phyloP scores from a whole-genome alignment of 2,797 vertebrate species.

The Dipus sagitta region DNA sequence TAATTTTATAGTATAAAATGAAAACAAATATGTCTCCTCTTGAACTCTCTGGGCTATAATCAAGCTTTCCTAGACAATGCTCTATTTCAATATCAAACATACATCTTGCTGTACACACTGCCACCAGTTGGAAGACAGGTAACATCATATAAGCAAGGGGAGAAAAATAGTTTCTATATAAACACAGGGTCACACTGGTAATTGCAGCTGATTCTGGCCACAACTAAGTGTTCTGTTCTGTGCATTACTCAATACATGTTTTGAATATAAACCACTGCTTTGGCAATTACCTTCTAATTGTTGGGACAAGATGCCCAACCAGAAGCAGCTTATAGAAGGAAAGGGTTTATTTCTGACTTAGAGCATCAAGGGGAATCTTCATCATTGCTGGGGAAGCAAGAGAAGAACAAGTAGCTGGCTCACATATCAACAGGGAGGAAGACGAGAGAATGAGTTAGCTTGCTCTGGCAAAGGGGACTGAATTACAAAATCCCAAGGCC shows the following conservation, averaged over 20 bases:
- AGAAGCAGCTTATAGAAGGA: too few species aligned
- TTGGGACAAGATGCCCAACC: too few species aligned
- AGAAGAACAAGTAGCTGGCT: too few species aligned
- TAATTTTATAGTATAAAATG: neutral
- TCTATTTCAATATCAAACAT: neutral
- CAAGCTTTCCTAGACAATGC: neutral
- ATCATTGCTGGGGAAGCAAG: too few species aligned
- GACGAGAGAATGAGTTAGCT: too few species aligned
- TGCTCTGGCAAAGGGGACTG: too few species aligned
- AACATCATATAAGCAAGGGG: neutral
- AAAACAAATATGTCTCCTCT: neutral
- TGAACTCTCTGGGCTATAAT: neutral
- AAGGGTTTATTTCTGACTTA: too few species aligned
- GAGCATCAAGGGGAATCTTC: too few species aligned
- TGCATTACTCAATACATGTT: neutral
- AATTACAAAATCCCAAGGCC: too few species aligned
- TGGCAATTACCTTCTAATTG: too few species aligned
- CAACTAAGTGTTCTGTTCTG: neutral
- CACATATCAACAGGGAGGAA: too few species aligned
- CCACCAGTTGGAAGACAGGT: neutral
- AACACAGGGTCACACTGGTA: neutral
- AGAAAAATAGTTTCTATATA: neutral
- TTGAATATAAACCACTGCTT: neutral
- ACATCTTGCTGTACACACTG: neutral
- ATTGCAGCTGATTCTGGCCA: neutral